Percentiles rank a stretch among this genome's conserved stretches.
phyloP scores from a whole-genome alignment of 2,113 vertebrate species.

The Gnathonemus longibarbis region DNA sequence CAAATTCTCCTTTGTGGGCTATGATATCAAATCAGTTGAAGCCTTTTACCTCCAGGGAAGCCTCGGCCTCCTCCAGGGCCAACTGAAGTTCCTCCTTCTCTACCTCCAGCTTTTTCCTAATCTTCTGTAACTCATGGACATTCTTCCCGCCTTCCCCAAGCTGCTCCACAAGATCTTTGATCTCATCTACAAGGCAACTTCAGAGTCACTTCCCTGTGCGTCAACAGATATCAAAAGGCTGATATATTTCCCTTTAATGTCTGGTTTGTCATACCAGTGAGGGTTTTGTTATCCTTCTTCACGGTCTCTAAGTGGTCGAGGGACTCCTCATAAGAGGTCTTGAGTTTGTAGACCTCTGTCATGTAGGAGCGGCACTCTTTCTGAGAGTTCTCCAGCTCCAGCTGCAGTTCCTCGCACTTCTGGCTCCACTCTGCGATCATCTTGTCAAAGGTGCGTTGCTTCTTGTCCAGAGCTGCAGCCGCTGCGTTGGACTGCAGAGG shows the following conservation, averaged over 20 bases:
- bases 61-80: constrained; percentile 63
- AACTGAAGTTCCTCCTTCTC: constrained; percentile 67
- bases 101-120: constrained; percentile 61
- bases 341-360: constrained; percentile 62
- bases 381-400: constrained; percentile 58
- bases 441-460: constrained; percentile 60
- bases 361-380: constrained; percentile 56
- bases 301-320: constrained; percentile 52
- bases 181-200: constrained; percentile 55
- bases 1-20: neutral
- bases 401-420: constrained; percentile 56
- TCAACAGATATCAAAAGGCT: neutral
- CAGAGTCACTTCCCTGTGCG: neutral
- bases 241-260: neutral
- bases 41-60: constrained; percentile 55
- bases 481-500: constrained; percentile 54
- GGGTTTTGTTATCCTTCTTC: constrained; percentile 58
- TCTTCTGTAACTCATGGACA: constrained; percentile 56
- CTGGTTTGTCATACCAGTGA: constrained; percentile 45
- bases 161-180: constrained; percentile 67
- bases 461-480: constrained; percentile 61
- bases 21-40: neutral
- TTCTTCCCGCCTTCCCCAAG: constrained; percentile 56
- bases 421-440: constrained; percentile 58
- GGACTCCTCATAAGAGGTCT: constrained; percentile 50